Evolutionary conservation across 1,140 invertebrate species (phyloP).

Genomic region (Solenopsis fugax): DNA sequence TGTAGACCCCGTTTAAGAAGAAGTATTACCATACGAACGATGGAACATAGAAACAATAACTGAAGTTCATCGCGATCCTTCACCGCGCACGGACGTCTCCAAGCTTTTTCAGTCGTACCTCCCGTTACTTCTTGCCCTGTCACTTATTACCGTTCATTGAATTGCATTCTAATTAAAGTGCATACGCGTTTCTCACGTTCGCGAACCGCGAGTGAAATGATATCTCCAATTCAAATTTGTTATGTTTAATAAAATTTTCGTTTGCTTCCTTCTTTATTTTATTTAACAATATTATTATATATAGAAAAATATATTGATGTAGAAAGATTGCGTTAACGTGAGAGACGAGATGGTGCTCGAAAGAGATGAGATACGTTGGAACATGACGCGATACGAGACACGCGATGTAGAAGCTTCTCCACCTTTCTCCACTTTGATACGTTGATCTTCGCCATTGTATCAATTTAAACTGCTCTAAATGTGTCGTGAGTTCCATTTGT

Average conservation of each 20-base stretch:
- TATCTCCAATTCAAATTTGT: background rate
- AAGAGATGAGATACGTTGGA: background rate
- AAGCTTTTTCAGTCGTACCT: background rate
- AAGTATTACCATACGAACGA: background rate
- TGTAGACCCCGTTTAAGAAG: background rate
- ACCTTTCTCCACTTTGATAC: background rate
- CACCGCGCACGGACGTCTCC: background rate
- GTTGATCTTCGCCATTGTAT: background rate
- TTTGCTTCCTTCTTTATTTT: background rate
- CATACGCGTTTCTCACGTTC: background rate
- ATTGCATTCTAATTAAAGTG: constrained; percentile 20
- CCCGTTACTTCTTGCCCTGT: background rate
- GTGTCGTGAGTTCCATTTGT: background rate
- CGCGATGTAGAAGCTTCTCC: background rate
- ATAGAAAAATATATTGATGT: background rate
- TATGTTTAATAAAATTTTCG: background rate
- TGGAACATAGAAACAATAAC: constrained; percentile 1
- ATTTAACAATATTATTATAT: background rate
- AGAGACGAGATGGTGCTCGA: background rate
- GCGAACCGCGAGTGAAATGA: background rate
- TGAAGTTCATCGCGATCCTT: background rate
- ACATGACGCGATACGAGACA: background rate
- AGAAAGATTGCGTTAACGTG: background rate
- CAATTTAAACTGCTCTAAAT: background rate
- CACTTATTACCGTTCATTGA: background rate